Base-by-base conservation (phyloP, 2,797 vertebrate genomes). In the Tokudaia muenninki region DNA sequence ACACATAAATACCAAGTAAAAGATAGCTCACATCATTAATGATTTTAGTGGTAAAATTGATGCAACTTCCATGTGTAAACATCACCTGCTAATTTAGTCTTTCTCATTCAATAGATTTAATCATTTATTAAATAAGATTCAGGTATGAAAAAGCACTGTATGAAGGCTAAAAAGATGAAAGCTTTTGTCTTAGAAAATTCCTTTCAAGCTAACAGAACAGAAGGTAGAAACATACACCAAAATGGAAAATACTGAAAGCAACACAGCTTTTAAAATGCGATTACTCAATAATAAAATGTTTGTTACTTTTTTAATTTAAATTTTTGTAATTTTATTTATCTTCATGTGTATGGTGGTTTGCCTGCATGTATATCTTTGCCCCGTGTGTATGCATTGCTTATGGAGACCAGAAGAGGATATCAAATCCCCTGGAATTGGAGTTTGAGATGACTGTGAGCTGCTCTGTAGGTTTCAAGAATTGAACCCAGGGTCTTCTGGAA, bases 161-260 rank as follows among this genome's bases (percentile, higher is more conserved):
- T 80, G 91, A 93, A 74, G 93, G 77, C 80, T 79, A 12, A 47
- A 87, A 94, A 86, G 84, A 63, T 26, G 11, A 26, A 57, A 70
- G 19, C 22, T 83, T 90, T 94, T 74, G 50, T 90, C 88, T 93
- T 61, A 94, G 88, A 87, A 94, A 95, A 94, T 90, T 91, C 21
- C n/a, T 95, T 95, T 79, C 44, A 84, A 55, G 91, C 52, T 92
- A 91, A 95, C 26, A 86, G 34, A n/a, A 95, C 41, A 22, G 91
- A 95, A 82, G 61, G 0, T 84, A 94, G 90, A 74, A 90, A 94
- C 89, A 75, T 47, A 21, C 47, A 41, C 37, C 21, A 24, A 44
- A 75, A 41, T 37, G n/a, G 13, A 4, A 37, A 7, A 10, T 7
- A 70, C 74, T 82, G 50, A 90, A 93, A 61, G 50, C 55, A 79